Percentiles rank a stretch among this genome's conserved stretches.
Conservation (phyloP, 1,140 invertebrate genomes). For the Drosophila lowei region DNA sequence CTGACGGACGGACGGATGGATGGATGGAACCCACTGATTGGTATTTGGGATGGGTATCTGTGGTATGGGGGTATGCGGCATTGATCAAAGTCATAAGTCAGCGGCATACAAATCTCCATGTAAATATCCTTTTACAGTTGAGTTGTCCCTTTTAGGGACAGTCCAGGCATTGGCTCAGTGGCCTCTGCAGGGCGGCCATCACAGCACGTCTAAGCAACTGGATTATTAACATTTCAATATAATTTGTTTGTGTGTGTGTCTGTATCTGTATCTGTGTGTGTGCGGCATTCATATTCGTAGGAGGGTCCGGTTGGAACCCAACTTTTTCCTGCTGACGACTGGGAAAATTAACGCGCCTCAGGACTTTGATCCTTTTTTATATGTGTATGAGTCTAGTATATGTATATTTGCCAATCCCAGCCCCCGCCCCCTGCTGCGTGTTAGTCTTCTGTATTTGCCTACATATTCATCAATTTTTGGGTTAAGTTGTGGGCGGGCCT, state of each 20-base stretch:
- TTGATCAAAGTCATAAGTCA: conserved; percentile 82
- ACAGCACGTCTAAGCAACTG: conserved; percentile 75
- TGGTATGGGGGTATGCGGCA: conserved; percentile 6
- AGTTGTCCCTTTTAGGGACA: conserved; percentile 71
- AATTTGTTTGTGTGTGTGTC: conserved; percentile 49
- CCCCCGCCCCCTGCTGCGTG: conserved; percentile 27
- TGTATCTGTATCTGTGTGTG: neutral
- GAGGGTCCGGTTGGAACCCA: neutral
- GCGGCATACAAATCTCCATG: conserved; percentile 73
- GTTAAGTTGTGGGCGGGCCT: conserved; percentile 68
- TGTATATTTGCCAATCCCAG: conserved; percentile 35
- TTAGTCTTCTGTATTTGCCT: conserved; percentile 70
- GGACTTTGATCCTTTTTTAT: conserved; percentile 73
- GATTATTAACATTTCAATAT: conserved; percentile 82
- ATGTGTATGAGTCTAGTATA: conserved; percentile 10
- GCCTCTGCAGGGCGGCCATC: conserved; percentile 9
- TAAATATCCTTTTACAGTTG: conserved; percentile 77
- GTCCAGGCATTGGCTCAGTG: neutral
- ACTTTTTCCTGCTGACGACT: conserved; percentile 77
- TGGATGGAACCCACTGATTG: conserved; percentile 56
- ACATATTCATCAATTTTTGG: conserved; percentile 81
- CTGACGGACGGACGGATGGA: conserved; percentile 10
- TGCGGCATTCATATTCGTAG: conserved; percentile 41
- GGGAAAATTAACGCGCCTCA: conserved; percentile 76
- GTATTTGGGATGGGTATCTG: neutral